Base-by-base conservation (phyloP, 2,113 vertebrate species). In the Argyrosomus japonicus region DNA sequence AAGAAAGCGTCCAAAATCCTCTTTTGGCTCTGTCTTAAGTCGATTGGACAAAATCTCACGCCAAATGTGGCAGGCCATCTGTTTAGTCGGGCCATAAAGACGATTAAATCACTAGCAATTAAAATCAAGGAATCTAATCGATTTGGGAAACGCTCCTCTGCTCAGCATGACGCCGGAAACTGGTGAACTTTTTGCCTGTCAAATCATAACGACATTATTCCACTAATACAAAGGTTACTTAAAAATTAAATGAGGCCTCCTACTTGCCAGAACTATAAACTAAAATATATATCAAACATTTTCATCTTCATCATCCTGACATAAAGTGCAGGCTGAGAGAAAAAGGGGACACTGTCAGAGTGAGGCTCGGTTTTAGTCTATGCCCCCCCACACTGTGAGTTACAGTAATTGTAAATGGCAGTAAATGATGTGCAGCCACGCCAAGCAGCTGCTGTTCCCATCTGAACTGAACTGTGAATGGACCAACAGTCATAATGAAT, bases 21-120 rank as follows among this genome's bases (percentile, higher is more conserved):
- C 62, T 71, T 32, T 12, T 74, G 57, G 78, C 87, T 43, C 65
- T 4, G 29, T 54, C 68, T 81, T 91, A 93, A 91, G 69, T 82
- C 77, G 73, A 73, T 68, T 68, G 61, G 4, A 78, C 83, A 27
- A 14, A 76, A 87, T 88, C 85, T 72, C 84, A 82, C 73, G 74
- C 89, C 86, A 81, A 91, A 89, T 43, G 91, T 87, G 75, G 72
- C 45, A 1, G 56, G 23, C 93, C 93, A 93, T 93, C 92, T 94
- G 93, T 70, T 81, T 36, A 53, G 57, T 0, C 25, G 65, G 15
- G 80, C 62, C 43, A 29, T 3, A 82, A 89, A 92, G 81, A 77
- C 84, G 93, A 85, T 94, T 93, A 94, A 83, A 92, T 91, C 89
- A 85, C 12, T 5, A 15, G 67, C 92, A 91, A 92, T 94, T 93